Conservation (phyloP, 2,797 vertebrate species). For the Mormyrus proboscirostris region DNA sequence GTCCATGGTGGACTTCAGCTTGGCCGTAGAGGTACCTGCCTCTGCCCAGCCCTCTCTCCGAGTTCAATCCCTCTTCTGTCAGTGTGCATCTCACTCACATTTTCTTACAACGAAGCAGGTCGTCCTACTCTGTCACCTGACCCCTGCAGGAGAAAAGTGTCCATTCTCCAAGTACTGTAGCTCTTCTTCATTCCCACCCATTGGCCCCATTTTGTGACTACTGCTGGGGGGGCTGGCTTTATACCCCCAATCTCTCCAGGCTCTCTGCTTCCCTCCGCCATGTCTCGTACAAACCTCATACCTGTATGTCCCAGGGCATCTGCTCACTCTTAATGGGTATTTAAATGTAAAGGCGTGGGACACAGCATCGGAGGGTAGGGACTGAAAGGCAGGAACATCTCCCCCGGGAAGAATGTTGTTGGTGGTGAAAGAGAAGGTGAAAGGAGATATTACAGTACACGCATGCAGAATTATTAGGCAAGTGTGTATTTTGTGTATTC, state of each 20-base stretch:
- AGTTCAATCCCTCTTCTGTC: not conserved
- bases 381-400: not conserved
- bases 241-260: not conserved
- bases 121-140: constrained; percentile 31
- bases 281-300: not conserved
- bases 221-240: not conserved
- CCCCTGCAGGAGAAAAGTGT: constrained; percentile 17
- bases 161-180: constrained; percentile 26
- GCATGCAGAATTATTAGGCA: not conserved
- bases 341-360: not conserved
- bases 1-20: constrained; percentile 97
- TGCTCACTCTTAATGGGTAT: not conserved
- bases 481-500: not conserved
- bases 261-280: not conserved
- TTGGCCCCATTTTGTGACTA: not conserved
- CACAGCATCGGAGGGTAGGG: not conserved
- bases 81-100: constrained; percentile 35
- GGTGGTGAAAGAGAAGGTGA: not conserved
- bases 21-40: constrained; percentile 89
- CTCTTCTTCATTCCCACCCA: constrained; percentile 29
- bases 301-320: not conserved
- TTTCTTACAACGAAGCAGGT: not conserved
- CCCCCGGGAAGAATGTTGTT: not conserved
- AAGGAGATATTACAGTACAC: not conserved
- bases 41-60: constrained; percentile 47